Evolutionary conservation across 2,888 invertebrate genomes (phyloP), one percentile per base, ranked within the genome.

Genomic region (Drosophila macrospina): DNA sequence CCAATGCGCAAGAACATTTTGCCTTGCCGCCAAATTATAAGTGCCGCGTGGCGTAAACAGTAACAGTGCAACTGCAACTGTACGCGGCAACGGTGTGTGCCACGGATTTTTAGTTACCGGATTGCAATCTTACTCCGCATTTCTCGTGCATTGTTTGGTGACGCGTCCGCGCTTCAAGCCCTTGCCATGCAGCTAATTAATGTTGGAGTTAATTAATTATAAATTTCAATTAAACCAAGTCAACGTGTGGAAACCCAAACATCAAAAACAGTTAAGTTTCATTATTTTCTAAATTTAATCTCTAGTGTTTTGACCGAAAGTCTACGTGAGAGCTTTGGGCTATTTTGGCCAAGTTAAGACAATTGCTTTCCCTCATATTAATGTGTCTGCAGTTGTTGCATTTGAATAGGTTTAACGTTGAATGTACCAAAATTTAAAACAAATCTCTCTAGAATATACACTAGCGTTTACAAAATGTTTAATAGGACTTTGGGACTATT

Each of bases 51-150:
- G 73, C 68, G 60, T 81, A 87, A 83, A 87, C 76, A 78, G 74
- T 69, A 85, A 67, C 78, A 85, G 87, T 85, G 89, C 89, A 85
- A 85, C 80, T 87, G 85, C 89, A 89, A 82, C 74, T 81, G 83
- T 74, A 57, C 64, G 47, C 50, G 77, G 57, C 63, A 50, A 50
- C 66, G 64, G 66, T 52, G 36, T 65, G 66, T 54, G 55, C 41
- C 8, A 32, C 60, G 54, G 51, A 41, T 32, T 32, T 41, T 24
- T 45, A 20, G 11, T 15, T 28, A 39, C n/a, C 36, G 44, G 10
- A 60, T 15, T 84, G 67, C 60, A 66, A 36, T 45, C 45, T 24
- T 10, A 41, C 13, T 59, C 32, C 60, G 79, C 52, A 64, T 56
- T 36, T 69, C 11, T 54, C 56, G 67, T 56, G 47, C 8, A n/a